These are phyloP conservation scores for Cosmia trapezina DNA, from an alignment of 2,888 invertebrate species.

Conservation along the genomic window DNA sequence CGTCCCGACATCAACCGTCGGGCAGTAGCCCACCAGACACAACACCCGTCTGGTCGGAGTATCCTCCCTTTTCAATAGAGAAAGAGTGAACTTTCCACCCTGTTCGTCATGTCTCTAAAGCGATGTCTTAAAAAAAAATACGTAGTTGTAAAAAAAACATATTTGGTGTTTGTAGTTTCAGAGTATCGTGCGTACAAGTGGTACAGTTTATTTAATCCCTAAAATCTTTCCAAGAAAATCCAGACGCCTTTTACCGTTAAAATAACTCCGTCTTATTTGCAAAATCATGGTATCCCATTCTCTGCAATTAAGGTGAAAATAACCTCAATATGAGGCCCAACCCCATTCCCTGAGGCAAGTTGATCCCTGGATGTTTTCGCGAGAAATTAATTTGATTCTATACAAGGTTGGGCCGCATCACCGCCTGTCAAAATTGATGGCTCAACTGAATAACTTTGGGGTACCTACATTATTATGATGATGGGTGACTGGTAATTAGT, in stretches of 20 bases:
- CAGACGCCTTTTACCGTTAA: not conserved
- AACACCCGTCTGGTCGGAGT: too few relatives aligned
- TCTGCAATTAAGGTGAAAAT: slow-evolving; percentile 38
- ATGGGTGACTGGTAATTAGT: too few relatives aligned
- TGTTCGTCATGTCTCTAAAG: too few relatives aligned
- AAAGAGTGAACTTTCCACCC: too few relatives aligned
- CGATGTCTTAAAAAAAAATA: too few relatives aligned
- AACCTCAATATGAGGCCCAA: slow-evolving; percentile 19
- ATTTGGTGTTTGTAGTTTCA: too few relatives aligned
- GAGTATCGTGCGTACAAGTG: too few relatives aligned
- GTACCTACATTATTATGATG: not conserved
- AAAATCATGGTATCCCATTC: slow-evolving; percentile 24
- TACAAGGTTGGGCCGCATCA: slow-evolving; percentile 13
- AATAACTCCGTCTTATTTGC: slow-evolving; percentile 19
- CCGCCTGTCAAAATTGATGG: slow-evolving; percentile 26
- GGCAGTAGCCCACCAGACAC: too few relatives aligned
- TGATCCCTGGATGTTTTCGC: slow-evolving; percentile 35
- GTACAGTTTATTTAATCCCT: too few relatives aligned
- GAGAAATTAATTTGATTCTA: slow-evolving; percentile 51
- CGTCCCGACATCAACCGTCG: too few relatives aligned
- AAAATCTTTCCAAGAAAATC: not conserved
- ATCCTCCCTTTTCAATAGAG: too few relatives aligned
- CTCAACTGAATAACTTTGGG: slow-evolving; percentile 8
- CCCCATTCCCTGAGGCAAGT: slow-evolving; percentile 40
- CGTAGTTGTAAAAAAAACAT: too few relatives aligned